These are phyloP conservation scores for Vimba vimba DNA, from an alignment of 2,113 vertebrate genomes.

Conservation along the genomic window DNA sequence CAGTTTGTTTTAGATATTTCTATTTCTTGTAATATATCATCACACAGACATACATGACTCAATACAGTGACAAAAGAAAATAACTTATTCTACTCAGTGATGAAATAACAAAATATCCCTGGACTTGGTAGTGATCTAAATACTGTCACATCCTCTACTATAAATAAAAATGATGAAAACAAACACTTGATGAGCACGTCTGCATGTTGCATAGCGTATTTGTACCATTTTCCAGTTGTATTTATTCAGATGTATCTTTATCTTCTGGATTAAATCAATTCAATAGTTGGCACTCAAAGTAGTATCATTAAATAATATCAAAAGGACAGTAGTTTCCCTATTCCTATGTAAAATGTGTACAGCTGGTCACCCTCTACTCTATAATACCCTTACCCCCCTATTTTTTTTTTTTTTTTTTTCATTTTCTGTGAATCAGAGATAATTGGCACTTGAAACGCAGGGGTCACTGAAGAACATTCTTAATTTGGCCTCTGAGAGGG, in stretches of 20 bases:
- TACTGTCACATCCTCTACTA: neutral
- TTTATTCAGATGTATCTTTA: neutral
- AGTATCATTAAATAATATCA: neutral
- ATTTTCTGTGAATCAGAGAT: slow-evolving; percentile 15
- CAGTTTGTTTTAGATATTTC: neutral
- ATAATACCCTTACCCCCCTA: neutral
- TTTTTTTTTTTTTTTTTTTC: neutral
- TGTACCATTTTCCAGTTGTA: neutral
- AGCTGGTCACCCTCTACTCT: neutral
- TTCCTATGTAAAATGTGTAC: neutral
- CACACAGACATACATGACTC: neutral
- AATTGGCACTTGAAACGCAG: slow-evolving; percentile 30
- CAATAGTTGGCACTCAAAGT: neutral
- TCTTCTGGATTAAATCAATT: neutral
- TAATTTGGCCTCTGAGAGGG: neutral
- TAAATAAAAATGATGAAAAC: neutral
- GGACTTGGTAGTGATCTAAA: neutral
- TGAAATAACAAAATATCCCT: neutral
- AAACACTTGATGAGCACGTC: neutral
- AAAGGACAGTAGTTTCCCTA: neutral
- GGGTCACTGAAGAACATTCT: slow-evolving; percentile 26
- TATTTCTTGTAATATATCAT: neutral
- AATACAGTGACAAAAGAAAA: neutral
- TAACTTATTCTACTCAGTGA: neutral
- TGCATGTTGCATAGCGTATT: slow-evolving; percentile 1